Evolutionary conservation across 2,888 invertebrate species (phyloP), one percentile per base, ranked within the genome.

Genomic region (Diarsia mendica): DNA sequence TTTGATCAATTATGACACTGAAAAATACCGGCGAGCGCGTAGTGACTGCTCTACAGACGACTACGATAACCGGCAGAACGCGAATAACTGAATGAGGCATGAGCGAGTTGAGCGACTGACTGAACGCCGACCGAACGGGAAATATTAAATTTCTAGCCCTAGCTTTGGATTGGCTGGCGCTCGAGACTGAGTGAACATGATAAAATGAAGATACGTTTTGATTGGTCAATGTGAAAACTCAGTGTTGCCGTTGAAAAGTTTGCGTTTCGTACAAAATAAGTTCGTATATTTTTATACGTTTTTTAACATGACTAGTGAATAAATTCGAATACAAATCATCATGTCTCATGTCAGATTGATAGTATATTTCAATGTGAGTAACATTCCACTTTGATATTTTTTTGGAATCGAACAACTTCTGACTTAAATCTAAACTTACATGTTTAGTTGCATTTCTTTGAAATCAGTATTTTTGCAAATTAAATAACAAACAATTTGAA

Each of bases 1-100:
- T 84, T 83, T 75, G 77, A 81, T 84, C 80, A 91, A 71, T 73
- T 90, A 80, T 76, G 82, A 91, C 93, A 94, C 94, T 92, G 87
- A 93, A 92, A 85, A 80, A 82, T 82, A 93, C 95, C 96, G 96
- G 95, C 88, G 69, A 89, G 86, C 76, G 82, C 85, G 94, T 93
- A 96, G 94, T 95, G 93, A 94, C 93, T 86, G 89, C 89, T 91
- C 90, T 86, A 88, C 87, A 93, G 92, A 92, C 95, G 92, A 95
- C 95, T 93, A 94, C 93, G 69, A 86, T 67, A 73, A 90, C 94
- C 95, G 94, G 94, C 91, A 88, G 84, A 90, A 83, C 93, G 92
- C 95, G 94, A 95, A 85, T 90, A 90, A 96, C 95, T 95, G 91
- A 91, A 77, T 64, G 72, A 79, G 48, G n/a, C n/a, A n/a, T n/a